Evolutionary conservation across 1,140 invertebrate species (phyloP).

Genomic region (Orchestia grillus): DNA sequence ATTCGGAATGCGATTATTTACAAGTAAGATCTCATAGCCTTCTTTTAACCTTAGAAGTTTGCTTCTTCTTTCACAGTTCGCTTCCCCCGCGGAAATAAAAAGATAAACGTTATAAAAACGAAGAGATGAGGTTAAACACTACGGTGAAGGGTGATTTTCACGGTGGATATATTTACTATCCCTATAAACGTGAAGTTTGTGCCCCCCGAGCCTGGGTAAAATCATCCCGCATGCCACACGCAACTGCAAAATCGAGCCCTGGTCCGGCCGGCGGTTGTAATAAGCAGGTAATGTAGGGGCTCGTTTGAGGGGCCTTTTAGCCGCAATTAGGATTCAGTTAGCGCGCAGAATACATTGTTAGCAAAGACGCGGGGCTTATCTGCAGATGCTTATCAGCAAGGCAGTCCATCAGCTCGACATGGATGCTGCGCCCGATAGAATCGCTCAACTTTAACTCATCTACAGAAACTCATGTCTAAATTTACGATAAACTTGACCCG

Average conservation of each 20-base stretch:
- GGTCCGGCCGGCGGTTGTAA: neutral
- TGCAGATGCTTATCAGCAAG: conserved; percentile 33
- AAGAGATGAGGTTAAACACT: neutral
- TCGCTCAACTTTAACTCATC: conserved; percentile 13
- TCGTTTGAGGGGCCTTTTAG: conserved; percentile 4
- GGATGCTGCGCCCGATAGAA: conserved; percentile 18
- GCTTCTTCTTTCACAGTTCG: neutral
- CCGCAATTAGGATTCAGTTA: conserved; percentile 50
- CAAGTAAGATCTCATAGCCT: too few relatives aligned
- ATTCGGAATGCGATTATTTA: too few relatives aligned
- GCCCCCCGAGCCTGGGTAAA: neutral
- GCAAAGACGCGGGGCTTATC: conserved; percentile 16
- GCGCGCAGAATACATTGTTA: conserved; percentile 49
- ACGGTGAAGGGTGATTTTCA: neutral
- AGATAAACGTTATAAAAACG: neutral
- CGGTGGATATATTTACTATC: neutral
- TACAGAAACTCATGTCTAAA: conserved; percentile 15
- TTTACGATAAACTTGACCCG: neutral
- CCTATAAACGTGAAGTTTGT: neutral
- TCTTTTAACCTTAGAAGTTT: neutral
- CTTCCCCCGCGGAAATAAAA: neutral
- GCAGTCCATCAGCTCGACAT: conserved; percentile 18
- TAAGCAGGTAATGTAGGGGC: conserved; percentile 32
- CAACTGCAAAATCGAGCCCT: neutral
- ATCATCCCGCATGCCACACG: neutral